Base-by-base conservation (phyloP, 2,888 invertebrate genomes). In the Cataglyphis cursor region DNA sequence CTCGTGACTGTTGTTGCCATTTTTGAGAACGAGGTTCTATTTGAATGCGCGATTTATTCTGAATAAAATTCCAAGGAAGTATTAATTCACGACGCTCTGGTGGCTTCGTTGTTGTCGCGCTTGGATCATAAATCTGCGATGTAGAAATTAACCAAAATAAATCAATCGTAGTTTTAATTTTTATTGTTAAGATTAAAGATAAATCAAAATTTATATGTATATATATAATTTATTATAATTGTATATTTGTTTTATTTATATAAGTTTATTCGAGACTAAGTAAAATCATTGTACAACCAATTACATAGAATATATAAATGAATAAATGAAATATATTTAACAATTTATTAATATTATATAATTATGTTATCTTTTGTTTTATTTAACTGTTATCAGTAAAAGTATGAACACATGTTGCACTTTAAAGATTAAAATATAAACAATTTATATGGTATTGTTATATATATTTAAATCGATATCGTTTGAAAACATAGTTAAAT, bases 61-160 rank as follows among this genome's bases (percentile, higher is more conserved):
- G 84, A 24, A 68, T 28, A 12, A 80, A 80, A 65, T 91, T 89
- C 92, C 91, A 91, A 10, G 93, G 91, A 51, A 91, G 82, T 0
- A 82, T 74, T n/a, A 84, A 48, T 70, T 93, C 93, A n/a, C 90
- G 87, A 9, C 86, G 89, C 28, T 82, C 82, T 6, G 92, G 86
- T 44, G 91, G 89, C 70, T 93, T 93, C 5, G 89, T 91, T 2
- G 92, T 91, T 6, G 85, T 75, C n/a, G 65, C 90, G 10, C 80
- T 85, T 18, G 90, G 92, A 89, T 92, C 89, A 48, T 88, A 88
- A 62, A 92, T 92, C 92, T 92, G 80, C 18, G 59, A 68, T 81
- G 18, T 48, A 81, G 15, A 28, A 57, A 66, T 66, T 8, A 3
- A 59, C 3, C 31, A 1, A 57, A 41, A 0, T 21, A 44, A n/a